Evolutionary conservation across 2,888 invertebrate species (phyloP), one percentile per base, ranked within the genome.

Genomic region (Tineola bisselliella): DNA sequence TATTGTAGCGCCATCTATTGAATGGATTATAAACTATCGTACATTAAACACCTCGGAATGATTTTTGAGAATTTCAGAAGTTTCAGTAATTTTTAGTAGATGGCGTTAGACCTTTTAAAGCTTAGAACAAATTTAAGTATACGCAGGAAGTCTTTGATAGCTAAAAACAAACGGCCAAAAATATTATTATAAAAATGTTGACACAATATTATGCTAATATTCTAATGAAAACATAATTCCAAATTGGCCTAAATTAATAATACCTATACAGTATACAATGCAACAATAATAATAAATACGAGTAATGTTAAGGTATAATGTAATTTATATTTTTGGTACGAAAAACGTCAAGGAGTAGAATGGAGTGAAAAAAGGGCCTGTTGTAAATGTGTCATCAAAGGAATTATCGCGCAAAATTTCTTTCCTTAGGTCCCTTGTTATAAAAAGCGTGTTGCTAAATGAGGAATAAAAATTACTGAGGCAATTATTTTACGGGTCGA

Each of bases 401-500:
- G 58, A 58, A 58, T 58, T 58, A 58, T 58, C 58, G 33, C 58
- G 11, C 33, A 33, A 58, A 58, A 33, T 58, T 58, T 33, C 33
- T 30, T 58, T 58, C 33, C 58, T 56, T 3, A 15, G 19, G 25
- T 25, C 56, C 56, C 56, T 58, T 58, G 33, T 17, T 33, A 33
- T 33, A 33, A 58, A 56, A 58, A 58, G 33, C 56, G 66, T 68
- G 67, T 65, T 71, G 71, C 68, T 74, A 75, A 79, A 77, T 75
- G 79, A 77, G 73, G 71, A 70, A 69, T 68, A 69, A 73, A 77
- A 80, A 81, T 79, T 77, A 81, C 75, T 66, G 67, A 68, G 71
- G 74, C 76, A 77, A 81, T 82, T 79, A 79, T 79, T 79, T 77
- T 70, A 76, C 76, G 75, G 76, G 71, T 72, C 75, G 70, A 78